Base-by-base conservation (phyloP, 2,888 invertebrate genomes). In the Habroteleia sp. region DNA sequence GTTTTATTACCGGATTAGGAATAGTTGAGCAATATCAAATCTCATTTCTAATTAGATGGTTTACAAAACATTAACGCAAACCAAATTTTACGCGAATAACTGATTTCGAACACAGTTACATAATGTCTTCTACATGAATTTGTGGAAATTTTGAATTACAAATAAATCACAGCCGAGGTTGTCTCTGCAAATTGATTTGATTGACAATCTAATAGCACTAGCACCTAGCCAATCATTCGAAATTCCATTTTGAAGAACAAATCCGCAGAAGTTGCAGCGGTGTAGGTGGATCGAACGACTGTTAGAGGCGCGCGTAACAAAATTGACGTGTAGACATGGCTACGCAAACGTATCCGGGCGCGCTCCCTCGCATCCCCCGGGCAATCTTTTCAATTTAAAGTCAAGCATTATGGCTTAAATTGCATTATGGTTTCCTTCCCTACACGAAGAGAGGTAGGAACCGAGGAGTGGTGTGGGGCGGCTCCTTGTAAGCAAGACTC, bases 351-450 rank as follows among this genome's bases (percentile, higher is more conserved):
- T 62, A 74, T 66, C 63, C 44, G 29, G 46, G 56, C 46, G 84
- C 44, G 84, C 86, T 85, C 85, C 84, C 87, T 87, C 83, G 83
- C 86, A 85, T 85, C 87, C 87, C 86, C 83, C 85, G 85, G 87
- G 87, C 88, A 87, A 88, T 88, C 87, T 88, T 88, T 88, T 88
- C 88, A 88, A 88, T 88, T 88, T 88, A 88, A 88, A 88, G 88
- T 88, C 88, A 88, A 88, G 88, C 84, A 88, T 88, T 88, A 87
- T 88, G 82, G 87, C 84, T 87, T 84, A 86, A 87, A 88, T 88
- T 88, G 87, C 87, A 87, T 88, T 87, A 87, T 85, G 88, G 85
- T 86, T 85, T 83, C 83, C 84, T 83, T 83, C 81, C 83, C 82
- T 82, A n/a, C n/a, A 80, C 78, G 72, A 72, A 66, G 71, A 62